Evolutionary conservation across 2,113 vertebrate genomes (phyloP), one percentile per base, ranked within the genome.

Genomic region (Elephas maximus): DNA sequence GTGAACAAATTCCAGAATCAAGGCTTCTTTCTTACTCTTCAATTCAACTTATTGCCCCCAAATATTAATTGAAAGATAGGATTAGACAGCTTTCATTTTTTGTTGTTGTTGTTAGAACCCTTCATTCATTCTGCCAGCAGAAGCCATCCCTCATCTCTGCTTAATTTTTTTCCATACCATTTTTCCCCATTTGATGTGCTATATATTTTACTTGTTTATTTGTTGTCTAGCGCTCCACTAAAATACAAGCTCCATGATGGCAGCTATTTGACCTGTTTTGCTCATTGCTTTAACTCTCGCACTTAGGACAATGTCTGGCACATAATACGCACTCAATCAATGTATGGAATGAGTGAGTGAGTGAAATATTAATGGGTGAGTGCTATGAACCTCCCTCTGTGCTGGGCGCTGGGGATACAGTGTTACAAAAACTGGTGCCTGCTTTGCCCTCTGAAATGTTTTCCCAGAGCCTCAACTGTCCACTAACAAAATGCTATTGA

Each of bases 171-270:
- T 85, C 92, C 69, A 4, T 4, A 15, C n/a, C 28, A 57, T 85
- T 82, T 71, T 78, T 74, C 74, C 91, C 62, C 41, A 21, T 83
- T 85, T 78, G 48, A 73, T 20, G 12, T 74, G 87, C 44, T 73
- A 65, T 37, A 20, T 91, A 78, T 91, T 91, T 91, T 78, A 37
- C 86, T 74, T n/a, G 45, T 79, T 95, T 94, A 62, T 83, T 79
- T 80, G 11, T 91, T 57, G 17, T 60, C 67, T 62, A 63, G 37
- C 84, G 65, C 5, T 67, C 24, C 2, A 0, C 88, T 78, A 26
- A 69, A 93, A 91, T 57, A 71, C 11, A 76, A 88, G 60, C 48
- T 94, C 33, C 63, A 51, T 23, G 14, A n/a, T 71, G 76, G 9
- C 10, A 63, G 48, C 2, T 17, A 51, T 86, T 94, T 94, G 86